Base-by-base conservation (phyloP, 30 jellyfish, hydroid and myxozoan genomes). In the Aurelia sp. region DNA sequence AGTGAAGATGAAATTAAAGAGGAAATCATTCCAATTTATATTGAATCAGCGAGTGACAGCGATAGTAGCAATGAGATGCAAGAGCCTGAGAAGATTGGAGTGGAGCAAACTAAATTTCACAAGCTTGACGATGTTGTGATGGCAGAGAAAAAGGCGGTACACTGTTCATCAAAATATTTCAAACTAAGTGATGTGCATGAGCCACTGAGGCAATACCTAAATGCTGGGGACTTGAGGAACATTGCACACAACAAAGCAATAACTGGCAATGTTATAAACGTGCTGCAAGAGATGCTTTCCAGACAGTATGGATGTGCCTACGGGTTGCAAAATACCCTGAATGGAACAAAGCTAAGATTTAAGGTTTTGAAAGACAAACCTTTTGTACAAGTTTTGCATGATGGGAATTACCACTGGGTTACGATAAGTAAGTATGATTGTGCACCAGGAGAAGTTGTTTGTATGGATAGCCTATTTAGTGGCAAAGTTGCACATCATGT, bases 381-480 rank as follows among this genome's bases (percentile, higher is more conserved):
- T 52, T 76, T 76, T 62, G 67, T 58, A 51, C 88, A 76, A 31
- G 22, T 76, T n/a, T 6, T 60, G 12, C 88, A 76, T 22, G 88
- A 76, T 76, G 88, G 78, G 11, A 33, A 64, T 5, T 30, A 21
- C 18, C 88, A 76, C 62, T 76, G 88, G 88, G 41, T 76, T 6
- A 66, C 78, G 19, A n/a, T 58, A 7, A 59, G 78, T 12, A 60
- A 50, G 4, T 62, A 31, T 66, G 67, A 51, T 17, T 62, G 78
- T 16, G 19, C 16, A 17, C 68, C 60, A 50, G 50, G 67, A 4
- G 88, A 62, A 37, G 44, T 76, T 15, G 11, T 7, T 10, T 40
- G 3, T 6, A 12, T 59, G 65, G 88, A 76, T 53, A 76, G 88
- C 88, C 67, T 61, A 31, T 59, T 60, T 19, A 11, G n/a, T 9